phyloP scores from a whole-genome alignment of 2,113 vertebrate species.

The Nothoprocta pentlandii region DNA sequence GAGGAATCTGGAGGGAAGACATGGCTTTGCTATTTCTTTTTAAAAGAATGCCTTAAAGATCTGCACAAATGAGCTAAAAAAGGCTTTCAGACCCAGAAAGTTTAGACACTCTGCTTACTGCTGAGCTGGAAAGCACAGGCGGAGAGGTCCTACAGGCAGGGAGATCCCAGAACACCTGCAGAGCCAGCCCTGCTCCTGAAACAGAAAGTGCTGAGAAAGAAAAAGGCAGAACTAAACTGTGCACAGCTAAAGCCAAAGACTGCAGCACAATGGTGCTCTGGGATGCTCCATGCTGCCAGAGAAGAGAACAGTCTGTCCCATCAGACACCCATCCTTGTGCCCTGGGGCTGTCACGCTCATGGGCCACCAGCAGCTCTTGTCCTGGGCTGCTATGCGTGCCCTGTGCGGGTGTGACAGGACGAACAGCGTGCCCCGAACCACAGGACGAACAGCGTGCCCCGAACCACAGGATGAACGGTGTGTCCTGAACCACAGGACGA shows the following conservation, averaged over 20 bases:
- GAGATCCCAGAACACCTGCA: not conserved
- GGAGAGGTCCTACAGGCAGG: not conserved
- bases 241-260: not conserved
- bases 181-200: not conserved
- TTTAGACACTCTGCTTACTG: not conserved
- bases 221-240: not conserved
- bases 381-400: not conserved
- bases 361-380: not conserved
- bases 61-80: not conserved
- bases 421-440: not conserved
- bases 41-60: not conserved
- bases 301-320: not conserved
- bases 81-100: not conserved
- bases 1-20: not conserved
- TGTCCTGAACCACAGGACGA: not conserved
- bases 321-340: rapidly evolving
- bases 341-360: not conserved
- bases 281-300: too few relatives aligned
- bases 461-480: not conserved
- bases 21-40: not conserved
- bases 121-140: not conserved
- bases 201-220: not conserved
- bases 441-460: not conserved
- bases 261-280: not conserved
- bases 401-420: not conserved